Conservation (phyloP, 2,888 invertebrate species). For the Thysanoteuthis rhombus region DNA sequence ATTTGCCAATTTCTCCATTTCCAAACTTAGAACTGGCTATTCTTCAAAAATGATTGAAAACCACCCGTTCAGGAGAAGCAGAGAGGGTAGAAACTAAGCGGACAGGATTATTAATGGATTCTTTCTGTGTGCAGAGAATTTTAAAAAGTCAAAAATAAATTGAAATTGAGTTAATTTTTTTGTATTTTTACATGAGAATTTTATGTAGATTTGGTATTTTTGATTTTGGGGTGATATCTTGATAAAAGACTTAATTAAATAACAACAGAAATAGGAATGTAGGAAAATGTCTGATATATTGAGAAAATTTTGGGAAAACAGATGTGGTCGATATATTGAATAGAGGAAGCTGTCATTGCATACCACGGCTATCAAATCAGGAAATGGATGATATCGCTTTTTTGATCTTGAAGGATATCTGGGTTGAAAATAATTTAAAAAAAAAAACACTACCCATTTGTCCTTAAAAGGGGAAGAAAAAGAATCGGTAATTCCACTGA, state of each 20-base stretch:
- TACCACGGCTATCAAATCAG: no score
- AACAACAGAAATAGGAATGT: neutral
- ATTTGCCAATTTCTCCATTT: neutral
- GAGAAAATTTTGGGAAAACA: neutral
- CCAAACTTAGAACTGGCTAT: neutral
- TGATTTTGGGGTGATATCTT: neutral
- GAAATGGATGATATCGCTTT: no score
- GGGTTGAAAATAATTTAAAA: no score
- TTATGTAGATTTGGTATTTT: neutral
- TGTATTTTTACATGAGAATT: neutral
- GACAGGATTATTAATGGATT: neutral
- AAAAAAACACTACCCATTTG: no score
- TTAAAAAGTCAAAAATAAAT: neutral
- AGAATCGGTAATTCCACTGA: no score
- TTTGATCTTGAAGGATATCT: no score
- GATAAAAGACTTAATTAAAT: neutral
- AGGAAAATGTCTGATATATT: no score
- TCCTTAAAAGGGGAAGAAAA: no score
- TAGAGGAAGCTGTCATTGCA: neutral
- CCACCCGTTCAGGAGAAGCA: neutral
- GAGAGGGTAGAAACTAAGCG: neutral
- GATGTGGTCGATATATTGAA: neutral
- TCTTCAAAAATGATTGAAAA: neutral
- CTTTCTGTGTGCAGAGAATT: neutral
- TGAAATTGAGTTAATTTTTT: neutral